Evolutionary conservation across 2,797 vertebrate species (phyloP).

Genomic region (Gallinago nigripennis): DNA sequence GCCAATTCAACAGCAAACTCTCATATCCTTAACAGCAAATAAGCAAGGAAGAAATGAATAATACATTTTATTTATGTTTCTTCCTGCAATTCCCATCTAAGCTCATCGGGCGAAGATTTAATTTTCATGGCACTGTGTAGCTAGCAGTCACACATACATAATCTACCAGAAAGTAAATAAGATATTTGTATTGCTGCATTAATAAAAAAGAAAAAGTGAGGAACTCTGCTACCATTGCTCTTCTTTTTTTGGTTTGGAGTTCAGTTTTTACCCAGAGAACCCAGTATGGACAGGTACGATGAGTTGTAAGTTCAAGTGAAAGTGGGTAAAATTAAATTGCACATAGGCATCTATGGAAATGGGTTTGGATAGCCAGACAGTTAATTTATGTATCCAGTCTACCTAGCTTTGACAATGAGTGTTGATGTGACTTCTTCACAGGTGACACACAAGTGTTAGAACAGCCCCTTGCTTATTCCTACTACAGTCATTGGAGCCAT

Average conservation of each 20-base stretch:
- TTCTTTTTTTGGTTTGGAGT: background rate
- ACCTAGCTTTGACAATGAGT: background rate
- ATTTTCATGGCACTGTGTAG: conserved; percentile 10
- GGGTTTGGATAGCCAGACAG: background rate
- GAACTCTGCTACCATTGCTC: background rate
- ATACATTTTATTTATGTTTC: conserved; percentile 50
- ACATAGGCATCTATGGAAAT: background rate
- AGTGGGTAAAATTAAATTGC: background rate
- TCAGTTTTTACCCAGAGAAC: background rate
- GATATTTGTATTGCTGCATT: background rate
- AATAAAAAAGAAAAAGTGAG: background rate
- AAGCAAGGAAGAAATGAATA: conserved; percentile 52
- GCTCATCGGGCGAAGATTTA: conserved; percentile 13
- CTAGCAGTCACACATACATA: background rate
- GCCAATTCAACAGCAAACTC: conserved; percentile 22
- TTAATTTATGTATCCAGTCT: background rate
- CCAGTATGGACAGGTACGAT: background rate
- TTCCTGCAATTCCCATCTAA: conserved; percentile 25
- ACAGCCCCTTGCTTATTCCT: background rate
- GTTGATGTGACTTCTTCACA: background rate
- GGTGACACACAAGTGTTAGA: background rate
- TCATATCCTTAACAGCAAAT: conserved; percentile 28
- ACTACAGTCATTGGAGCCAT: background rate
- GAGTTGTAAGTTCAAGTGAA: background rate
- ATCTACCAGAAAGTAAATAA: conserved; percentile 38